phyloP scores from a whole-genome alignment of 1,140 invertebrate genomes.

The Pseudobourletiella spinata region DNA sequence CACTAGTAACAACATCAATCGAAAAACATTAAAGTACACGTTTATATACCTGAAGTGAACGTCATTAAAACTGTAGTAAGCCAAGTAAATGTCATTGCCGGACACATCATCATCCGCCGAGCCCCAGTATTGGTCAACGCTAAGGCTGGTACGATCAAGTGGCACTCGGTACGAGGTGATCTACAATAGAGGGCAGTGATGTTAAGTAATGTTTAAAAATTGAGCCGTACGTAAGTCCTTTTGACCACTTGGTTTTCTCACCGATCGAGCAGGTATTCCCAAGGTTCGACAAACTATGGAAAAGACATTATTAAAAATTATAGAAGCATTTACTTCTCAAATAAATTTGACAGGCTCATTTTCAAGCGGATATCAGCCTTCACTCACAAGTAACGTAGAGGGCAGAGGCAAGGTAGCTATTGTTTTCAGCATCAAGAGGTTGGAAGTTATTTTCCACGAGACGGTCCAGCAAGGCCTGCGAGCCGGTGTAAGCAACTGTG shows the following conservation, averaged over 20 bases:
- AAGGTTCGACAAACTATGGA: conserved; percentile 45
- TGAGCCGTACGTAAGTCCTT: too few species aligned
- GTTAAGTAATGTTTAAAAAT: too few species aligned
- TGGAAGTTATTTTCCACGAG: conserved; percentile 37
- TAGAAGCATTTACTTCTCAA: too few species aligned
- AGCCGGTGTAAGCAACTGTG: conserved; percentile 37
- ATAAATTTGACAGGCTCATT: too few species aligned
- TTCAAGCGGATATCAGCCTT: too few species aligned
- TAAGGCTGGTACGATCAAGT: conserved; percentile 45
- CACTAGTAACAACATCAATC: too few species aligned
- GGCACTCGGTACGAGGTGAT: conserved; percentile 46
- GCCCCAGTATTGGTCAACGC: conserved; percentile 45
- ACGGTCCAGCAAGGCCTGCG: conserved; percentile 37
- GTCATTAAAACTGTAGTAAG: conserved; percentile 36
- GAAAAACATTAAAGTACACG: conserved; percentile 42
- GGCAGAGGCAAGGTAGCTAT: conserved; percentile 47
- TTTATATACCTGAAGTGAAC: conserved; percentile 1
- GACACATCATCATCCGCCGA: conserved; percentile 39
- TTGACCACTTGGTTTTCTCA: too few species aligned
- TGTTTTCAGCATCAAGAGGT: conserved; percentile 43
- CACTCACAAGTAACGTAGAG: conserved; percentile 39
- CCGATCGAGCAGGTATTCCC: conserved; percentile 45
- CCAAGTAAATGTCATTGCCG: conserved; percentile 36
- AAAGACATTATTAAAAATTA: too few species aligned
- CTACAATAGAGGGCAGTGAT: neutral